Evolutionary conservation across 2,113 vertebrate species (phyloP).

Genomic region (Amblyopsis rosae): DNA sequence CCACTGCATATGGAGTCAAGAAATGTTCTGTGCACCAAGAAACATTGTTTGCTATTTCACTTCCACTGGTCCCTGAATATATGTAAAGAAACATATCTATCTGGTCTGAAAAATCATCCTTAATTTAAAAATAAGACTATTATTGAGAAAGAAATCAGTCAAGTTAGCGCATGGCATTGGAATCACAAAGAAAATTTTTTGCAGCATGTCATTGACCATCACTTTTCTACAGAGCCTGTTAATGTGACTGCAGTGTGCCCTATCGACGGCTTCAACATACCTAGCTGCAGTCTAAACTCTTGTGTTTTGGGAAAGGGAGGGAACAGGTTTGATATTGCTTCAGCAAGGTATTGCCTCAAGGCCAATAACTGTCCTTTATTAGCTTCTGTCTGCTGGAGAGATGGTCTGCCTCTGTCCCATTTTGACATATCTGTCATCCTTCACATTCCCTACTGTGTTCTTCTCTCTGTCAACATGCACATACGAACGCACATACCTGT

Average conservation of each 20-base stretch:
- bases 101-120: too few relatives aligned
- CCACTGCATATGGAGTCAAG: constrained; percentile 9
- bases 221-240: too few relatives aligned
- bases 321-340: not conserved
- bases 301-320: not conserved
- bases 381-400: constrained; percentile 1
- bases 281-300: too few relatives aligned
- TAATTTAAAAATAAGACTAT: too few relatives aligned
- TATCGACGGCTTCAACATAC: too few relatives aligned
- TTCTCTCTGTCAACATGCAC: not conserved
- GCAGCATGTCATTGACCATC: too few relatives aligned
- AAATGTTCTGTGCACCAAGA: not conserved
- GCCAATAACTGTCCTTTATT: not conserved
- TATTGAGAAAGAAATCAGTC: not conserved
- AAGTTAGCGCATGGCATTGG: not conserved
- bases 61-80: too few relatives aligned
- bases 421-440: not conserved
- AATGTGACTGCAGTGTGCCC: too few relatives aligned
- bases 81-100: too few relatives aligned
- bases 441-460: not conserved
- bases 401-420: not conserved
- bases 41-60: not conserved
- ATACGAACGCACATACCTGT: not conserved
- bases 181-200: too few relatives aligned
- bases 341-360: not conserved